Evolutionary conservation across 1,140 invertebrate species (phyloP).

Genomic region (Zaprionus tsacasi): DNA sequence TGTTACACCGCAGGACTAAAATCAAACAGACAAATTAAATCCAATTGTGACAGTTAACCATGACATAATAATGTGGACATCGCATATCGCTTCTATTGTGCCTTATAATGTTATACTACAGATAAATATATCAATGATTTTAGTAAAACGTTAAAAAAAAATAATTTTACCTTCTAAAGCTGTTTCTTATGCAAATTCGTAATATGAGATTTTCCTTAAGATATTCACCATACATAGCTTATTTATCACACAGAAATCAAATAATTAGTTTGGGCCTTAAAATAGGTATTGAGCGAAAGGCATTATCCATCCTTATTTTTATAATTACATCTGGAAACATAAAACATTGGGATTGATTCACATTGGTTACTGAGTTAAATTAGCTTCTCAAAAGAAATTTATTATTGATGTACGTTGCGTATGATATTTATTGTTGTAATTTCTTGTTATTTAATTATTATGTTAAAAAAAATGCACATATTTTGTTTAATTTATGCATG

Average conservation of each 20-base stretch:
- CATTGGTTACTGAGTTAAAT: too few species aligned
- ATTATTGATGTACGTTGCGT: constrained; percentile 53
- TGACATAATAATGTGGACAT: constrained; percentile 16
- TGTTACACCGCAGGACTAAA: background rate
- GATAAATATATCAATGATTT: constrained; percentile 7
- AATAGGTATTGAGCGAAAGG: too few species aligned
- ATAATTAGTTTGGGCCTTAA: too few species aligned
- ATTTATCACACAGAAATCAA: too few species aligned
- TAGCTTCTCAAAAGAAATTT: background rate
- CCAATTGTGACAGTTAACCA: constrained; percentile 27
- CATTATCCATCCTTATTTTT: too few species aligned
- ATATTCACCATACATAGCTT: too few species aligned
- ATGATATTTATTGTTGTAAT: constrained; percentile 79
- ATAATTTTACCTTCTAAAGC: background rate
- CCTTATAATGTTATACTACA: constrained; percentile 45
- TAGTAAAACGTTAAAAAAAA: background rate
- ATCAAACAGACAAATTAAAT: constrained; percentile 15
- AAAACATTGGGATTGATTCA: too few species aligned
- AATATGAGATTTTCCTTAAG: too few species aligned
- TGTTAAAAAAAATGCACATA: constrained; percentile 68
- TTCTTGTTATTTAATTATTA: constrained; percentile 72
- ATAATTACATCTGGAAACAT: too few species aligned
- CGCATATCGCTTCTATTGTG: constrained; percentile 47
- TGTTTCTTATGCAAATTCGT: background rate
- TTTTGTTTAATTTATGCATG: constrained; percentile 34